These are phyloP conservation scores for Campoplex nolae DNA, from an alignment of 2,888 invertebrate species.

Conservation along the genomic window DNA sequence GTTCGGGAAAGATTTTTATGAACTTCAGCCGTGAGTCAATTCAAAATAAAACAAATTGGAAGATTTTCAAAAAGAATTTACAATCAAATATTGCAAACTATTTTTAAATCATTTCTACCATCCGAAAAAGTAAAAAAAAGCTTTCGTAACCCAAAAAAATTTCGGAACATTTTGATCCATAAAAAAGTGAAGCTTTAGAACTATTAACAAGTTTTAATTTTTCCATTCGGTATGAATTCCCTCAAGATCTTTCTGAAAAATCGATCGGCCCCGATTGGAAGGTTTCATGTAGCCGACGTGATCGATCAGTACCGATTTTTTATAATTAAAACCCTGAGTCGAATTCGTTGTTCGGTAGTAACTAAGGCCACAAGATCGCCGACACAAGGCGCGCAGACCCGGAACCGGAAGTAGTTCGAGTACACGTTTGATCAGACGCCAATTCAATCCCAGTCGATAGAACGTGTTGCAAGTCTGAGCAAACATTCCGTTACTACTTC, in stretches of 20 bases:
- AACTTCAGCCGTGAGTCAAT: not conserved
- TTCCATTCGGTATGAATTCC: not conserved
- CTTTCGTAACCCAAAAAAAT: too few species aligned
- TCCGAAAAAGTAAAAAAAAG: too few species aligned
- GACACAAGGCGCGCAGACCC: not conserved
- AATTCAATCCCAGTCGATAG: not conserved
- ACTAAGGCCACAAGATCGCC: not conserved
- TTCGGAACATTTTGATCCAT: not conserved
- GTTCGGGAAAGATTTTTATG: not conserved
- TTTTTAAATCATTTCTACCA: not conserved
- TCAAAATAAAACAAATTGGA: too few species aligned
- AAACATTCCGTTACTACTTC: conserved; percentile 53
- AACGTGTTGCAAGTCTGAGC: conserved; percentile 37
- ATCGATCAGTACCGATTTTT: not conserved
- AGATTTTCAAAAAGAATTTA: not conserved
- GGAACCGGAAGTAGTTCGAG: conserved; percentile 23
- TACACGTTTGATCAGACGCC: conserved; percentile 38
- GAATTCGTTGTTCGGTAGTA: conserved; percentile 2
- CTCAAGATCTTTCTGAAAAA: not conserved
- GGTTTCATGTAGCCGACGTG: not conserved
- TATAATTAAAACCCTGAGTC: conserved; percentile 9
- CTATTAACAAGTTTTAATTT: not conserved
- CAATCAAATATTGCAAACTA: not conserved
- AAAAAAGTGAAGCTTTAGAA: not conserved
- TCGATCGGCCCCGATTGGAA: not conserved